Percentiles rank a stretch among this genome's conserved stretches.
Conservation (phyloP, 2,888 invertebrate species). For the Rhabditoides inermis region DNA sequence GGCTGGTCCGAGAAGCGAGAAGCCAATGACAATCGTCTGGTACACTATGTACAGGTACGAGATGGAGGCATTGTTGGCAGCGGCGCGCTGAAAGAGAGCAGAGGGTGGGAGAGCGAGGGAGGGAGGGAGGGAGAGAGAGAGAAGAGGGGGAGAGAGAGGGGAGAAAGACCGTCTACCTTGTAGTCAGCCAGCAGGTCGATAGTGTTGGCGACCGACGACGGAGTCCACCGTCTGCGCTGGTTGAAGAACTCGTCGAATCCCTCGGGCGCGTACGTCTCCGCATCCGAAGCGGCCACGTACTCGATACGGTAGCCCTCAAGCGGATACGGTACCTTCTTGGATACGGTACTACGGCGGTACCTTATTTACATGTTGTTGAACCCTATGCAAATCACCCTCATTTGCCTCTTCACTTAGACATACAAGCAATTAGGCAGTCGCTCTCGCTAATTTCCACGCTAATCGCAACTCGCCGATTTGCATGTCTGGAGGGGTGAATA, state of each 20-base stretch:
- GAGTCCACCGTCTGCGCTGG: constrained; percentile 52
- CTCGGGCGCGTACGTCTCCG: constrained; percentile 54
- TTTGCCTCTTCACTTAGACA: too few species aligned
- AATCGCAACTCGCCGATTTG: too few species aligned
- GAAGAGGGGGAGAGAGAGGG: not conserved
- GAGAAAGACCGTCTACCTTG: constrained; percentile 21
- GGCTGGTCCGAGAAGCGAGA: constrained; percentile 51
- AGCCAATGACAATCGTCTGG: constrained; percentile 52
- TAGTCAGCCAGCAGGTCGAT: constrained; percentile 51
- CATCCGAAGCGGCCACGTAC: constrained; percentile 56
- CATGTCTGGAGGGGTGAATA: too few species aligned
- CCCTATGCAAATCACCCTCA: not conserved
- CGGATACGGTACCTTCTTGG: not conserved
- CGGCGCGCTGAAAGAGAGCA: constrained; percentile 30
- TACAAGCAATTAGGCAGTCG: too few species aligned
- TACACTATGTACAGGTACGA: constrained; percentile 49
- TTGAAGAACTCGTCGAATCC: constrained; percentile 53
- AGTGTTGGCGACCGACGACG: constrained; percentile 52
- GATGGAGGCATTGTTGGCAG: constrained; percentile 49
- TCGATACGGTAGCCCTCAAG: constrained; percentile 54
- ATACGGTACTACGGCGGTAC: not conserved
- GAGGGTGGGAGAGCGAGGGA: not conserved
- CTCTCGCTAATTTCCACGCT: too few species aligned
- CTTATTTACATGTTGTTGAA: too few species aligned
- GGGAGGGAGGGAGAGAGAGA: not conserved